A percentile compares a stretch with the other conserved stretches of the same genome.
Conservation (phyloP, 2,113 vertebrate genomes). For the Plecotus auritus region DNA sequence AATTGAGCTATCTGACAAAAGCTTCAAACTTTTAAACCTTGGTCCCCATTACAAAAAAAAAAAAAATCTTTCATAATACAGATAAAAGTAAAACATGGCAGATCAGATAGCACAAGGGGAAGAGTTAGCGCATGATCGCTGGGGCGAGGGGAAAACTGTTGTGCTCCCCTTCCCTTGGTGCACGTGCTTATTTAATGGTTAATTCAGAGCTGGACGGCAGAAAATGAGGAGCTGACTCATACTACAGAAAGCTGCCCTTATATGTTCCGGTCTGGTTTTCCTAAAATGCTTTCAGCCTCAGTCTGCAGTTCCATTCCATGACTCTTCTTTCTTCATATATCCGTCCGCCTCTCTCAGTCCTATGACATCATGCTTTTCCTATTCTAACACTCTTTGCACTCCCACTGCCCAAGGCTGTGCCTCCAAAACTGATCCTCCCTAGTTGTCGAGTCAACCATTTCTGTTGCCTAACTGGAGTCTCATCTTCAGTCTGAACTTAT, state of each 20-base stretch:
- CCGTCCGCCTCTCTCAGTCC: not conserved
- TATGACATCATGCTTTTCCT: not conserved
- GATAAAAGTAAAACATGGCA: not conserved
- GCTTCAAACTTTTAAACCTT: not conserved
- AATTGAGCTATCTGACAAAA: not conserved
- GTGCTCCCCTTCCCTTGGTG: fast-evolving
- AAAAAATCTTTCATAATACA: not conserved
- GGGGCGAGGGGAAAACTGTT: not conserved
- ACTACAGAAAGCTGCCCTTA: not conserved
- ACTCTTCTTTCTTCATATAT: not conserved
- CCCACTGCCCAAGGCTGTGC: not conserved
- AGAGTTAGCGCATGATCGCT: not conserved
- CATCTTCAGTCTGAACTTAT: not conserved
- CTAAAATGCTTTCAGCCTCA: not conserved
- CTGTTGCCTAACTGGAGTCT: not conserved
- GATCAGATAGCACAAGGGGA: not conserved
- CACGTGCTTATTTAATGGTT: not conserved
- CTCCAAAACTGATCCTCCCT: not conserved
- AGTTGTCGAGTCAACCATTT: not conserved
- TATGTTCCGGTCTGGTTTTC: not conserved
- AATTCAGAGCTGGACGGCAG: not conserved
- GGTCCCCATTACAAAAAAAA: not conserved
- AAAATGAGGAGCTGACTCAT: not conserved
- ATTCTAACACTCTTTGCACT: not conserved
- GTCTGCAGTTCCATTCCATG: not conserved